Conservation (phyloP, 1,140 invertebrate species). For the Dryas iulia region DNA sequence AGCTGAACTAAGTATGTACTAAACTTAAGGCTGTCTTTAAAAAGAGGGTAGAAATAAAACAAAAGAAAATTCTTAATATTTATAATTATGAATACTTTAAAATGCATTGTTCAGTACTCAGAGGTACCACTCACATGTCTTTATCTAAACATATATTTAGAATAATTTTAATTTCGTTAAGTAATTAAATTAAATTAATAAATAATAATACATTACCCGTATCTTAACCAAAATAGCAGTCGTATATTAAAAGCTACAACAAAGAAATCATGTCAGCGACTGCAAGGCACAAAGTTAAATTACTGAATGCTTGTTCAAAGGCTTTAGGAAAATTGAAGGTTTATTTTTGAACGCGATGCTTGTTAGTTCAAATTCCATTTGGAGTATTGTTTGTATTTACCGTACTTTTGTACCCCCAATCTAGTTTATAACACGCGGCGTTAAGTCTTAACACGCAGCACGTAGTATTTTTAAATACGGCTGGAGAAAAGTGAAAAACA, state of each 20-base stretch:
- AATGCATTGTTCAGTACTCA: conserved; percentile 64
- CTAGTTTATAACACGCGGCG: too few relatives aligned
- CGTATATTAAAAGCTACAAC: conserved; percentile 6
- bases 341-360: too few relatives aligned
- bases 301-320: conserved; percentile 4
- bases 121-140: conserved; percentile 60
- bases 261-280: conserved; percentile 14
- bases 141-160: conserved; percentile 70
- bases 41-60: conserved; percentile 52
- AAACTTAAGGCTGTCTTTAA: too few relatives aligned
- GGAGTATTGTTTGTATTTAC: too few relatives aligned
- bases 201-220: conserved; percentile 52
- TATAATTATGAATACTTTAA: conserved; percentile 69
- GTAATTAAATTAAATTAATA: conserved; percentile 45
- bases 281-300: conserved; percentile 32
- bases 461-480: too few relatives aligned
- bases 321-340: too few relatives aligned
- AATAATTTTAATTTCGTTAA: conserved; percentile 45
- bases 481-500: too few relatives aligned
- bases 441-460: too few relatives aligned
- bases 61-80: conserved; percentile 40
- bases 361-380: too few relatives aligned
- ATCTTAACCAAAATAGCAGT: conserved; percentile 43
- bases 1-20: too few relatives aligned
- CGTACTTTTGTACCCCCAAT: too few relatives aligned